phyloP scores from a whole-genome alignment of 1,140 invertebrate species.

The Aradophagus sp. region DNA sequence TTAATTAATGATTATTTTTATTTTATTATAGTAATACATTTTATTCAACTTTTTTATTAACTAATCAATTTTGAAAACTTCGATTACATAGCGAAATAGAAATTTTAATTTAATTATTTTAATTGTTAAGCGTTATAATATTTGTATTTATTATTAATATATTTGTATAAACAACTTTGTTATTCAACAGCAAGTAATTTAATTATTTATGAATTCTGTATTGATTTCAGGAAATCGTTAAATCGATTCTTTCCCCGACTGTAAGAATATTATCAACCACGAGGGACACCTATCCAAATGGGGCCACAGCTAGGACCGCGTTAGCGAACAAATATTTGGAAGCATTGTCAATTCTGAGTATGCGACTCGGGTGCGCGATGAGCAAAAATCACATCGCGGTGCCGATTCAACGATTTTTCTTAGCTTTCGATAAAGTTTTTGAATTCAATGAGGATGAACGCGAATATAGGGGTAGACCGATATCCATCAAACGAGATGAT shows the following conservation, averaged over 20 bases:
- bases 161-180: too few species aligned
- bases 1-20: too few species aligned
- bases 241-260: conserved; percentile 86
- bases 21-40: too few species aligned
- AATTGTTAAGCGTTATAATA: too few species aligned
- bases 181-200: too few species aligned
- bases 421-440: conserved; percentile 89
- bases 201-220: too few species aligned
- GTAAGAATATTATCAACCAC: conserved; percentile 83
- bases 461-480: conserved; percentile 13
- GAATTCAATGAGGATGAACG: conserved; percentile 64
- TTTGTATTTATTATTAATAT: too few species aligned
- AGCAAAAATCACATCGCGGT: conserved; percentile 85
- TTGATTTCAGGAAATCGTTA: conserved; percentile 82
- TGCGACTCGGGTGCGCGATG: conserved; percentile 89
- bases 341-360: conserved; percentile 84
- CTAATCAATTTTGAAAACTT: too few species aligned
- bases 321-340: conserved; percentile 88
- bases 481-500: conserved; percentile 41
- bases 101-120: too few species aligned
- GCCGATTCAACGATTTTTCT: conserved; percentile 82
- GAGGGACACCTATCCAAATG: conserved; percentile 86
- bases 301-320: conserved; percentile 81
- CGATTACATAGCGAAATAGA: too few species aligned
- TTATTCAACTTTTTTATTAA: too few species aligned